These are phyloP conservation scores for Eutrigla gurnardus DNA, from an alignment of 2,797 vertebrate species.

Conservation along the genomic window DNA sequence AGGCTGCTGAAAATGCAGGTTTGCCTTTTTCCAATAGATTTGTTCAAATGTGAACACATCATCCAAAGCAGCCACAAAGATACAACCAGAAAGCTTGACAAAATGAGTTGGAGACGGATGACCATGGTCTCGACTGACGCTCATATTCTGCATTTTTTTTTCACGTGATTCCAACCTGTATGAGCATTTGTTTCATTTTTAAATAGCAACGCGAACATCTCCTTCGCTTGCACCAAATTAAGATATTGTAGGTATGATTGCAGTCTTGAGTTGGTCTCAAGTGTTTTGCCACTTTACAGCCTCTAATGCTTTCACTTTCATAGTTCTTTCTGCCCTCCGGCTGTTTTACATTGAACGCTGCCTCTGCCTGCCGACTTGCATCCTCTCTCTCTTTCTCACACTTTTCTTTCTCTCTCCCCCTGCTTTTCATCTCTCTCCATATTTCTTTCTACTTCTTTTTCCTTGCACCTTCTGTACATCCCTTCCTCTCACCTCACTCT, in stretches of 20 bases:
- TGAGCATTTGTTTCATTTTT: conserved; percentile 6
- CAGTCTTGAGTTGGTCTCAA: conserved; percentile 39
- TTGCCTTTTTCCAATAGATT: conserved; percentile 38
- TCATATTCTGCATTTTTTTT: conserved; percentile 16
- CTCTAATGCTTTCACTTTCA: conserved; percentile 46
- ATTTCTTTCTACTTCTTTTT: conserved; percentile 5
- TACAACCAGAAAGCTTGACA: conserved; percentile 10
- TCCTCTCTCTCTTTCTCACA: conserved; percentile 40
- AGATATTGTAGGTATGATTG: conserved; percentile 37
- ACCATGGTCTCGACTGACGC: conserved; percentile 3
- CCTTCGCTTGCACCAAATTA: not conserved
- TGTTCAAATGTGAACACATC: conserved; percentile 31
- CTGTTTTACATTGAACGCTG: conserved; percentile 49
- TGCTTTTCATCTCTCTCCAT: conserved; percentile 28
- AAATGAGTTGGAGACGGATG: conserved; percentile 26
- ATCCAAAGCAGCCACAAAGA: conserved; percentile 35
- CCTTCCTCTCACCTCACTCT: conserved; percentile 50
- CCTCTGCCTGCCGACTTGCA: conserved; percentile 42
- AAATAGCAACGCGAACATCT: not conserved
- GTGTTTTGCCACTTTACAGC: conserved; percentile 35
- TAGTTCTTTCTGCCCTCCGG: conserved; percentile 31
- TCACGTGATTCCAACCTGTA: conserved; percentile 6
- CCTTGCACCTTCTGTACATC: conserved; percentile 13
- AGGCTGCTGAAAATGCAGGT: conserved; percentile 15
- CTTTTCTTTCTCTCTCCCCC: conserved; percentile 23